Percentiles rank a stretch among this genome's conserved stretches.
Evolutionary conservation across 2,888 invertebrate genomes (phyloP).

Genomic region (Hyles lineata): DNA sequence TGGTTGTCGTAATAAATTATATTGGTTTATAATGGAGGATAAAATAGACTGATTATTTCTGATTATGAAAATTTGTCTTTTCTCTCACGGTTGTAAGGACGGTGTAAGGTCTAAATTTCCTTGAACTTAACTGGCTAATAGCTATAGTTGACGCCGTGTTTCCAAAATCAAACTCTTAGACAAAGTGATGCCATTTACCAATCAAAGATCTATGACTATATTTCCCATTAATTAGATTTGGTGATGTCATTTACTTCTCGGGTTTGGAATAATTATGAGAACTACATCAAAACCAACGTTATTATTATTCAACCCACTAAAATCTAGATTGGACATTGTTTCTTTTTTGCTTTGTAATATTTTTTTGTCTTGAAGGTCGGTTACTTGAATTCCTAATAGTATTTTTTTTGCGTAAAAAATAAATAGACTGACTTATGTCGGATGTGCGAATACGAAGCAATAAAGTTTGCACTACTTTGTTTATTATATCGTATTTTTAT

Average conservation of each 20-base stretch:
- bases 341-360: background rate
- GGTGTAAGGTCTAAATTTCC: too few relatives aligned
- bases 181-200: background rate
- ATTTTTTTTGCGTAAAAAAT: background rate
- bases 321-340: background rate
- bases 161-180: background rate
- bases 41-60: too few relatives aligned
- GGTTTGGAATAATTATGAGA: background rate
- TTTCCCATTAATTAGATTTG: background rate
- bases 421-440: background rate
- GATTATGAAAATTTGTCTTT: too few relatives aligned
- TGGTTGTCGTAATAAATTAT: too few relatives aligned
- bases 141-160: too few relatives aligned
- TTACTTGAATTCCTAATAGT: background rate
- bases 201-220: background rate
- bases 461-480: too few relatives aligned
- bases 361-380: constrained; percentile 1
- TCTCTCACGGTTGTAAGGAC: too few relatives aligned
- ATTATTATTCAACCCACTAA: background rate
- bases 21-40: too few relatives aligned
- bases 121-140: too few relatives aligned
- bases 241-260: background rate
- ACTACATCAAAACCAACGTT: background rate
- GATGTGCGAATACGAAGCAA: background rate
- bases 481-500: too few relatives aligned